Conservation (phyloP, 2,888 invertebrate species). For the Perizoma flavofasciatum region DNA sequence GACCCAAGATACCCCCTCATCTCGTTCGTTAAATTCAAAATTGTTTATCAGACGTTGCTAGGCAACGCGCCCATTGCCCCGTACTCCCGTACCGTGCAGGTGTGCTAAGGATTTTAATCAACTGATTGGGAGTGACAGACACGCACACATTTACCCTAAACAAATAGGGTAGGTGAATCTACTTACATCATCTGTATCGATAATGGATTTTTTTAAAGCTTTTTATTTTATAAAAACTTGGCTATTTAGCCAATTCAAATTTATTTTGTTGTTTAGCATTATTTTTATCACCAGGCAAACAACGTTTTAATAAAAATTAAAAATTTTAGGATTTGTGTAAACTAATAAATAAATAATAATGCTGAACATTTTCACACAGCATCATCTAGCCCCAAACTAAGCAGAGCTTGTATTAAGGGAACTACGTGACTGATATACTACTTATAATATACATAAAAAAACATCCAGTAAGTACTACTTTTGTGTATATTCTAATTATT, state of each 20-base stretch:
- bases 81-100: constrained; percentile 59
- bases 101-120: constrained; percentile 77
- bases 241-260: too few relatives aligned
- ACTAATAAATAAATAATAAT: too few relatives aligned
- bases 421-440: too few relatives aligned
- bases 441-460: too few relatives aligned
- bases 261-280: too few relatives aligned
- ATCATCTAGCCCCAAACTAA: too few relatives aligned
- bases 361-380: too few relatives aligned
- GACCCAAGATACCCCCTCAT: constrained; percentile 32
- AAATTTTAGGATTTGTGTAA: too few relatives aligned
- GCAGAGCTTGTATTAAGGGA: too few relatives aligned
- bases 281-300: too few relatives aligned
- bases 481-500: too few relatives aligned
- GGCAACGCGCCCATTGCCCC: constrained; percentile 55
- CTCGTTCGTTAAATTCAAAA: constrained; percentile 54
- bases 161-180: constrained; percentile 30
- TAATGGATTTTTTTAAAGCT: constrained; percentile 19
- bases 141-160: constrained; percentile 27
- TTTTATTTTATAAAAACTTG: constrained; percentile 6
- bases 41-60: constrained; percentile 68
- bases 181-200: constrained; percentile 27
- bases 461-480: too few relatives aligned
- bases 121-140: constrained; percentile 65
- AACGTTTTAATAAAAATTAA: background rate